Conservation (phyloP, 35 echinoderm and acorn worm genomes). For the Lytechinus pictus region DNA sequence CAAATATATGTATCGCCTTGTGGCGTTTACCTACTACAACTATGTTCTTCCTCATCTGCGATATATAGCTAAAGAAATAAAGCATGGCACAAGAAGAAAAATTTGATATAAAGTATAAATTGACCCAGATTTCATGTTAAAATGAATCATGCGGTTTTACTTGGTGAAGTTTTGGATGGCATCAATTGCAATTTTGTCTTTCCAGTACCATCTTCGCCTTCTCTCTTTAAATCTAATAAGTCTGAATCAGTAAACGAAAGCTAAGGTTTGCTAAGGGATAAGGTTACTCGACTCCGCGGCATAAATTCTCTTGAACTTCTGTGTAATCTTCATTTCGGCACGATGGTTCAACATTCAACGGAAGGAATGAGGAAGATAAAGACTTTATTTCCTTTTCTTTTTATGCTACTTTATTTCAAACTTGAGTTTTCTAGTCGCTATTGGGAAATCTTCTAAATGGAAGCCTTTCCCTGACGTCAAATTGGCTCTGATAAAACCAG, state of each 20-base stretch:
- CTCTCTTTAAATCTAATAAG: slow-evolving; percentile 6
- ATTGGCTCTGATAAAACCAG: too few species aligned
- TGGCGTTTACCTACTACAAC: too few species aligned
- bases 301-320: neutral
- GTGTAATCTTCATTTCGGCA: neutral
- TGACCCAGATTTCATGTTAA: neutral
- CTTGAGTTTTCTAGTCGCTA: neutral
- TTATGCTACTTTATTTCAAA: too few species aligned
- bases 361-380: neutral
- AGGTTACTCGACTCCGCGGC: neutral
- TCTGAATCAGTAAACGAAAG: neutral
- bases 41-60: too few species aligned
- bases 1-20: too few species aligned
- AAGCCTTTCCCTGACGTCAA: too few species aligned
- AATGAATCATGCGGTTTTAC: neutral
- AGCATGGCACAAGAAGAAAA: neutral
- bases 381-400: neutral
- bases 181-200: neutral
- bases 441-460: too few species aligned
- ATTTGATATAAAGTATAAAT: neutral
- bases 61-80: too few species aligned
- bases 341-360: neutral
- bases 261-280: neutral
- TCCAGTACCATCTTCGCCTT: neutral
- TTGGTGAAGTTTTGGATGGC: neutral